Percentiles rank a stretch among this genome's conserved stretches.
These are phyloP conservation scores for Linurgus olivaceus DNA, from an alignment of 2,797 vertebrate genomes.

Conservation along the genomic window DNA sequence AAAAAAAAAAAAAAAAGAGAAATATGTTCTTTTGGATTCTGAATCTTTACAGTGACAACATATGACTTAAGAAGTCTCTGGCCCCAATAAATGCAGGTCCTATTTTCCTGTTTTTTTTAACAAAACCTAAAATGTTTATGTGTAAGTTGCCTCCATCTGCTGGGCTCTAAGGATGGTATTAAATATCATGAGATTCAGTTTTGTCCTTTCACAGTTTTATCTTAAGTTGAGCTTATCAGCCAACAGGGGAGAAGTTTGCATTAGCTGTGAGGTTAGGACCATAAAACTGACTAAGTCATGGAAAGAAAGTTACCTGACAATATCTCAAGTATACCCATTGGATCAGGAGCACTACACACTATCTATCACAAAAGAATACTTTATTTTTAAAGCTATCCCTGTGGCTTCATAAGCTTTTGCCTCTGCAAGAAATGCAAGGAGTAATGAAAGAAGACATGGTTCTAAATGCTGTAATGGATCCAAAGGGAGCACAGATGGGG, in stretches of 20 bases:
- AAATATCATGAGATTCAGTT: not conserved
- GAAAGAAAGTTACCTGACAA: constrained; percentile 62
- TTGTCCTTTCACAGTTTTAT: not conserved
- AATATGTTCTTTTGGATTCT: not conserved
- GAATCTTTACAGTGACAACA: not conserved
- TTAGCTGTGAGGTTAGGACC: constrained; percentile 45
- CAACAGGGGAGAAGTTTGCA: constrained; percentile 37
- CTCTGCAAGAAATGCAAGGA: constrained; percentile 69
- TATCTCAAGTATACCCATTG: constrained; percentile 62
- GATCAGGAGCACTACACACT: constrained; percentile 28
- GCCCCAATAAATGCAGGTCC: not conserved
- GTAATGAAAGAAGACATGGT: constrained; percentile 66
- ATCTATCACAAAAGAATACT: constrained; percentile 39
- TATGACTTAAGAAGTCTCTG: not conserved
- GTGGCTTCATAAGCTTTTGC: constrained; percentile 63
- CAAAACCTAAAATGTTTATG: not conserved
- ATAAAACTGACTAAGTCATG: constrained; percentile 53
- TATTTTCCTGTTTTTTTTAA: not conserved
- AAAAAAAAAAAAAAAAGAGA: not conserved
- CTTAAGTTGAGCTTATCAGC: constrained; percentile 32
- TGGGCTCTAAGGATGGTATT: not conserved
- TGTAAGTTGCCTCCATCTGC: constrained; percentile 23
- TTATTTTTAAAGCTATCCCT: constrained; percentile 52
- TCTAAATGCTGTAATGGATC: constrained; percentile 57
- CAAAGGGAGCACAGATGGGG: constrained; percentile 15